phyloP scores from a whole-genome alignment of 2,888 invertebrate species.

The Lasiommata megera region DNA sequence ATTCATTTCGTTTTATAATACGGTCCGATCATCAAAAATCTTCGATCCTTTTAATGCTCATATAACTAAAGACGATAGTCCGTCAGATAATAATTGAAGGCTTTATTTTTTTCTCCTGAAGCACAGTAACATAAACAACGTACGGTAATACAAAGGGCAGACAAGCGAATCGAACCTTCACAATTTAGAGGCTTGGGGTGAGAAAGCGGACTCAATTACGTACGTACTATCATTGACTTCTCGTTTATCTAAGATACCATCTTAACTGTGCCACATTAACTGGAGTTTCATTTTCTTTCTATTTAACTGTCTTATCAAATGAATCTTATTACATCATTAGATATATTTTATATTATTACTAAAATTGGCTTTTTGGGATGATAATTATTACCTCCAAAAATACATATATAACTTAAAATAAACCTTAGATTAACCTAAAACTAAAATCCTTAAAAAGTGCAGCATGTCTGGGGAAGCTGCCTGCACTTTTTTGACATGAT shows the following conservation, averaged over 20 bases:
- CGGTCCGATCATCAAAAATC: no score
- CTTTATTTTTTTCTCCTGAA: constrained; percentile 34
- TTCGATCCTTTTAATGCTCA: neutral
- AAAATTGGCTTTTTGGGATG: no score
- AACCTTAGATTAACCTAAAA: no score
- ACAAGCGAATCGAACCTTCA: constrained; percentile 47
- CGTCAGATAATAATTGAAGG: constrained; percentile 8
- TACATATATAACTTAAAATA: no score
- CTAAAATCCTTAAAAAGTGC: no score
- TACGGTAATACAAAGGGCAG: constrained; percentile 38
- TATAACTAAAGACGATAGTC: neutral
- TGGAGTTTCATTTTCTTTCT: neutral
- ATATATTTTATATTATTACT: no score
- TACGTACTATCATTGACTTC: constrained; percentile 46
- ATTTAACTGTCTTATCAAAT: neutral
- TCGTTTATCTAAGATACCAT: constrained; percentile 46
- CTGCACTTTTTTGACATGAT: no score
- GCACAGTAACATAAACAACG: constrained; percentile 19
- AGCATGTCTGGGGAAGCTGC: no score
- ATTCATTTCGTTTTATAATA: no score
- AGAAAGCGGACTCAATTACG: constrained; percentile 57
- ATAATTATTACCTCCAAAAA: no score
- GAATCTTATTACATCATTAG: no score
- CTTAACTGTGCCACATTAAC: constrained; percentile 29
- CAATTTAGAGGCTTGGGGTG: constrained; percentile 47